A percentile compares a stretch with the other conserved stretches of the same genome.
Evolutionary conservation across 2,888 invertebrate genomes (phyloP).

Genomic region (Drosophila gaucha): DNA sequence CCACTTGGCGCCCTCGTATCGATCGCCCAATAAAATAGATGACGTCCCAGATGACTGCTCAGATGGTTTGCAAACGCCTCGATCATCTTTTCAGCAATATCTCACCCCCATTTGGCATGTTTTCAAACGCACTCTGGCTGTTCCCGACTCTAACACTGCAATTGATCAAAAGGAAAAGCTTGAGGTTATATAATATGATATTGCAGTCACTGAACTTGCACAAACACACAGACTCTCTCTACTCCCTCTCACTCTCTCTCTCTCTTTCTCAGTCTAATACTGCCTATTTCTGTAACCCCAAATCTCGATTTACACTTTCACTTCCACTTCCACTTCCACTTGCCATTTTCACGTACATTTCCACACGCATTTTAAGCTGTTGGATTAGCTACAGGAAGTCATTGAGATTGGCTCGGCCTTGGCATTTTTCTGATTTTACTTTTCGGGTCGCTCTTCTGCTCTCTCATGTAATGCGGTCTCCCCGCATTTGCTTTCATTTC

Average conservation of each 20-base stretch:
- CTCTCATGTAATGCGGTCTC: conserved; percentile 23
- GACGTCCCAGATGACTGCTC: conserved; percentile 86
- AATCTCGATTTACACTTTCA: conserved; percentile 53
- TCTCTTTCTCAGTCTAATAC: conserved; percentile 1
- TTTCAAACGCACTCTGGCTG: conserved; percentile 28
- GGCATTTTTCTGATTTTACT: conserved; percentile 5
- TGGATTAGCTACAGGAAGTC: conserved; percentile 63
- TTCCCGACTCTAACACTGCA: conserved; percentile 34
- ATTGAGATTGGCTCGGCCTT: conserved; percentile 34
- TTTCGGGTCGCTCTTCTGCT: conserved; percentile 8
- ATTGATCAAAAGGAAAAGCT: conserved; percentile 19
- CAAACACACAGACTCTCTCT: background rate
- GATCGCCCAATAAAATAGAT: conserved; percentile 88
- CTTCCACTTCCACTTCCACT: conserved; percentile 44
- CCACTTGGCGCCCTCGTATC: conserved; percentile 68
- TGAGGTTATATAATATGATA: conserved; percentile 28
- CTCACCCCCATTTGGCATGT: conserved; percentile 45
- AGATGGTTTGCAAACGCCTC: conserved; percentile 84
- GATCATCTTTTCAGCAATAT: conserved; percentile 81
- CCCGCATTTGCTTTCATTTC: conserved; percentile 31
- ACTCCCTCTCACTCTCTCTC: background rate
- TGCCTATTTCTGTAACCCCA: conserved; percentile 19
- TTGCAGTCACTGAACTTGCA: conserved; percentile 17
- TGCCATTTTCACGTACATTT: conserved; percentile 43
- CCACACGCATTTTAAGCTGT: conserved; percentile 58